Conservation (phyloP, 2,888 invertebrate genomes). For the Pristionchus arcanus region DNA sequence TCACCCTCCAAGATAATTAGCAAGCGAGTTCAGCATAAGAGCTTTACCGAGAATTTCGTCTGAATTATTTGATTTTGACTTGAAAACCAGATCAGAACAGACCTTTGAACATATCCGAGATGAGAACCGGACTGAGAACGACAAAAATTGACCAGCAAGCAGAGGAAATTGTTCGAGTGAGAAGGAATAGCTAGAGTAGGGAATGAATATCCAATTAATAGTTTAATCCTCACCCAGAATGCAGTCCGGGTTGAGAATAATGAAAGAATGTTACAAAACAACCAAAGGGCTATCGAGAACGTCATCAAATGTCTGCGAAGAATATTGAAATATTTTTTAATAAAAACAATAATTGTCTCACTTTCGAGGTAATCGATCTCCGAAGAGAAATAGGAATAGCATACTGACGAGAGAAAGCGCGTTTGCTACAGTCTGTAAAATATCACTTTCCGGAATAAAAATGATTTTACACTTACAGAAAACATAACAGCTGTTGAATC, state of each 20-base stretch:
- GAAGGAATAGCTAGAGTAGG: not conserved
- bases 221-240: not conserved
- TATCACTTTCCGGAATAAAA: not conserved
- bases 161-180: slow-evolving; percentile 27
- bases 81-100: not conserved
- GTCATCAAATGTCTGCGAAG: slow-evolving; percentile 10
- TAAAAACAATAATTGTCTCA: not conserved
- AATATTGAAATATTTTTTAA: too few species aligned
- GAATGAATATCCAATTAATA: not conserved
- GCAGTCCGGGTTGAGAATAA: not conserved
- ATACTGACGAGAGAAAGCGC: not conserved
- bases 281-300: slow-evolving; percentile 1
- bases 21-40: slow-evolving; percentile 24
- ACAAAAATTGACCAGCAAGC: slow-evolving; percentile 10
- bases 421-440: not conserved
- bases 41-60: slow-evolving; percentile 22
- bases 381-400: slow-evolving; percentile 17
- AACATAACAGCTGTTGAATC: not conserved
- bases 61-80: not conserved
- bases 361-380: slow-evolving; percentile 44
- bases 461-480: not conserved
- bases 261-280: slow-evolving; percentile 20
- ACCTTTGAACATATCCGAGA: slow-evolving; percentile 45
- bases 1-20: slow-evolving; percentile 33
- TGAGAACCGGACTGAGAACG: slow-evolving; percentile 39